Base-by-base conservation (phyloP, 2,113 vertebrate species). In the Proteles cristata region DNA sequence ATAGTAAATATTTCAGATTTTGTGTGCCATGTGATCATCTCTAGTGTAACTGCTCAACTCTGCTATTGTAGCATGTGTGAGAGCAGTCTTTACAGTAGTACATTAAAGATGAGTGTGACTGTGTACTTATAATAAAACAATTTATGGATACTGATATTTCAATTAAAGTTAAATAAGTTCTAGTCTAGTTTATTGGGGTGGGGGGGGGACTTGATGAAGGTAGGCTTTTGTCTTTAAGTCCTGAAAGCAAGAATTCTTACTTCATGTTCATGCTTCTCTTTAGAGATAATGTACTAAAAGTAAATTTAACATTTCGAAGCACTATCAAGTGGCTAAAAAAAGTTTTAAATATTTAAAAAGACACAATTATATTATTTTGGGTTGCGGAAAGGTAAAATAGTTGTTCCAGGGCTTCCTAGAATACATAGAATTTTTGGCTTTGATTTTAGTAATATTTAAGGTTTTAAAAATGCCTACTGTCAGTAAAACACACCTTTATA, bases 1-100 rank as follows among this genome's bases (percentile, higher is more conserved):
- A 83, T 69, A 84, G n/a, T 87, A 95, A 92, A 94, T 95, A 88
- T 80, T 81, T 95, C 74, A 74, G 63, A 19, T 25, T 86, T 89
- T 94, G 15, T 45, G 14, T 63, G 31, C 35, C 7, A 43, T 79
- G 15, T 39, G 31, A 86, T 95, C 33, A 89, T 92, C 25, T 95
- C 86, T 94, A 19, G 7, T 81, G 11, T 11, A 79, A 11, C 43
- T 94, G 21, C 23, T 97, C 31, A 82, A 11, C 33, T 80, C 35
- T 85, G 53, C 26, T 53, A 1, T 76, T 93, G 10, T 33, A 85
- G 17, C 48, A 16, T 33, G 77, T 43, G 12, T 33, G 77, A 88
- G 65, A 50, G 33, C 10, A 81, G 25, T 2, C 28, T 94, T 35
- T 93, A 58, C 0, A 89, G 58, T 76, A 77, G 58, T 76, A 77